phyloP scores from a whole-genome alignment of 2,888 invertebrate species.

The Mesorhabditis spiculigera region DNA sequence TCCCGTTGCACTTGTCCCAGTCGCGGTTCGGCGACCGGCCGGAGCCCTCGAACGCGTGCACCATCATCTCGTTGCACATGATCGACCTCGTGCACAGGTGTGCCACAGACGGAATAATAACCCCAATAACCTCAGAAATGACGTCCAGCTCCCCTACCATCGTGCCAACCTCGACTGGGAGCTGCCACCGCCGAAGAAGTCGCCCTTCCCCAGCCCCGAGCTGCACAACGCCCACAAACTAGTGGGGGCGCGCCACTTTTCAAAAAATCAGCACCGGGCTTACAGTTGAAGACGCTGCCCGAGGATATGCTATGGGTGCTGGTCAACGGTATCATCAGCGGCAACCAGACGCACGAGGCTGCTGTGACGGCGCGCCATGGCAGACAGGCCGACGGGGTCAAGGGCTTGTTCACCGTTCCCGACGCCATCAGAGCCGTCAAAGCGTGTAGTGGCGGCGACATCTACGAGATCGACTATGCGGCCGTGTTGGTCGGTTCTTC shows the following conservation, averaged over 20 bases:
- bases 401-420: too few species aligned
- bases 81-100: slow-evolving; percentile 19
- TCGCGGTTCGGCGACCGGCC: slow-evolving; percentile 23
- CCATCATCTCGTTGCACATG: slow-evolving; percentile 23
- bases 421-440: too few species aligned
- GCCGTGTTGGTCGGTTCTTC: too few species aligned
- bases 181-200: background rate
- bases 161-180: too few species aligned
- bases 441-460: too few species aligned
- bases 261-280: background rate
- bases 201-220: slow-evolving; percentile 12
- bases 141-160: too few species aligned
- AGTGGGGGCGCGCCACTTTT: background rate
- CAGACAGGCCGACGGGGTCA: too few species aligned
- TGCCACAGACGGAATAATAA: too few species aligned
- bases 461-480: too few species aligned
- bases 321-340: slow-evolving; percentile 22
- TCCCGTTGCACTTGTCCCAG: slow-evolving; percentile 21
- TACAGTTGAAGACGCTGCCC: slow-evolving; percentile 10
- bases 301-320: slow-evolving; percentile 13
- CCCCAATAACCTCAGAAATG: too few species aligned
- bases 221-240: slow-evolving; percentile 1
- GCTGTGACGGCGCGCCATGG: too few species aligned
- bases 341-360: slow-evolving; percentile 21
- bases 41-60: slow-evolving; percentile 24